Evolutionary conservation across 2,113 vertebrate species (phyloP), one percentile per base, ranked within the genome.

Genomic region (Sturnira hondurensis): DNA sequence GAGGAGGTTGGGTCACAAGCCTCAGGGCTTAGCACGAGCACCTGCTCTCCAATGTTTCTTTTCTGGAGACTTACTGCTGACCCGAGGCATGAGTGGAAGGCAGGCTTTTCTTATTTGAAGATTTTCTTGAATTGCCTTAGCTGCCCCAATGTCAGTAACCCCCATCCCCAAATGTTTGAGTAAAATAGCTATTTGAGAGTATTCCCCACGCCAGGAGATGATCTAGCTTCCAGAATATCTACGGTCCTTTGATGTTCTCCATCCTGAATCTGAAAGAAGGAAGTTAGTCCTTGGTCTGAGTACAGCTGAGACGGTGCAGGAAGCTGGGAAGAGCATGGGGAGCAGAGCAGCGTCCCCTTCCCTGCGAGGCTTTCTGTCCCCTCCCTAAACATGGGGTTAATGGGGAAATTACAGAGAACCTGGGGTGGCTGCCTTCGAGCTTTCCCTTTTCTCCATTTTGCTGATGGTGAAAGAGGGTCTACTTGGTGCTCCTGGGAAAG

Each of bases 171-270:
- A 0, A 28, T n/a, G 67, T 90, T 0, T 97, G 86, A 83, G 41
- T 93, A 94, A 94, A 76, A 63, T 81, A 85, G 31, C 90, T 77
- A 94, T 33, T 67, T 81, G 84, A 97, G 50, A 85, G 31, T 86
- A 0, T 80, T 94, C 68, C 63, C 33, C 86, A 20, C 87, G 97
- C 96, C 92, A 97, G 84, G 74, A 97, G 96, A 96, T 97, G 97
- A 92, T 96, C 91, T 97, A 20, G 95, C 96, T 96, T 93, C 91
- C 86, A 87, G 71, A 93, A 74, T 58, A 89, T 82, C 73, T 43
- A 45, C 89, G 91, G 54, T 93, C 89, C 3, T 93, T n/a, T 41
- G n/a, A 19, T 70, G 88, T 38, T 85, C 93, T 97, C 91, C 41
- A 84, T 61, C 93, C 95, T 78, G 61, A 38, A 45, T 65, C 89